Evolutionary conservation across 2,797 vertebrate genomes (phyloP), one percentile per base, ranked within the genome.

Genomic region (Parotocinclus haroldoi): DNA sequence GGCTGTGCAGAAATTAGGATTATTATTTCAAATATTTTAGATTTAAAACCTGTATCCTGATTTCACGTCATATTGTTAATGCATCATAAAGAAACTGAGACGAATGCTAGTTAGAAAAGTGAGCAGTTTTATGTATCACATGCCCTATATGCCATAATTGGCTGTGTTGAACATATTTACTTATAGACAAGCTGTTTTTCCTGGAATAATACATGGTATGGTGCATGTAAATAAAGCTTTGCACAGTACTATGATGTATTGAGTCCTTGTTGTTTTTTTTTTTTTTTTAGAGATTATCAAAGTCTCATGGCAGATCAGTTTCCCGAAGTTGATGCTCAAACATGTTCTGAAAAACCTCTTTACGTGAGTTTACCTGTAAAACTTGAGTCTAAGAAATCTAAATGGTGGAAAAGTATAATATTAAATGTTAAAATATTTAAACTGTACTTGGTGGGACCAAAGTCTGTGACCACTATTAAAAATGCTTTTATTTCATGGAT

Each of bases 211-310:
- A 14, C 92, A 90, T 89, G 87, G 91, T 82, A 91, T 91, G 90
- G 89, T 94, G 94, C 92, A 93, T 98, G 95, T 97, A 97, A 98
- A 98, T 98, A 99, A 98, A 98, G 93, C 92, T 89, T 91, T 86
- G 84, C 91, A 89, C 91, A 91, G 90, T 88, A 89, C 87, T 80
- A 81, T 80, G 77, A 78, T 79, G 36, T 72, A 59, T 39, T 18
- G 9, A 46, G 61, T 55, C 59, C 19, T 63, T 71, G 49, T 68
- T 59, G 18, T 63, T 4, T 8, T 49, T 0, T 49, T 49, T 0
- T 17, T 61, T 12, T 17, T 10, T 61, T 38, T 49, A 39, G 16
- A 16, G 1, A 9, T 42, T 42, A 42, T 42, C 1, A 42, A 42
- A 5, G 27, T 27, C 27, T 27, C 27, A 2, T 27, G 27, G 27